phyloP scores from a whole-genome alignment of 2,888 invertebrate genomes.

The Xestia c-nigrum region DNA sequence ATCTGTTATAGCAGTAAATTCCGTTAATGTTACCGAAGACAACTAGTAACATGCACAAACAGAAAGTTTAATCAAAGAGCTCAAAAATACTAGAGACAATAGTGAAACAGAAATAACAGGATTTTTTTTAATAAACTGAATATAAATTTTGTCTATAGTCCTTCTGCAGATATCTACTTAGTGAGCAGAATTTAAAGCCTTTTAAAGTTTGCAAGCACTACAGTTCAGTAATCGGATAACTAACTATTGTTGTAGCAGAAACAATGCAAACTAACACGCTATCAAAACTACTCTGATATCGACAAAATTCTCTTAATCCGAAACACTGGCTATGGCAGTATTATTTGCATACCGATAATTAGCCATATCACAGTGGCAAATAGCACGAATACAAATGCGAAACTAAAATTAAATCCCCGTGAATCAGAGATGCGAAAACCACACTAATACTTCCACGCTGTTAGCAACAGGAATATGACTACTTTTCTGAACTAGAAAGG shows the following conservation, averaged over 20 bases:
- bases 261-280: constrained; percentile 36
- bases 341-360: background rate
- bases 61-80: constrained; percentile 1
- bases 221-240: constrained; percentile 19
- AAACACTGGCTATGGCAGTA: background rate
- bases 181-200: constrained; percentile 7
- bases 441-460: too few relatives aligned
- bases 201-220: constrained; percentile 19
- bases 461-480: background rate
- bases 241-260: constrained; percentile 35
- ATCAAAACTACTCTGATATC: constrained; percentile 30
- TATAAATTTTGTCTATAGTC: too few relatives aligned
- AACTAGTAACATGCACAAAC: background rate
- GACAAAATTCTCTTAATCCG: constrained; percentile 15
- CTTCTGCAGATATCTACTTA: background rate
- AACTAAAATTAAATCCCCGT: background rate
- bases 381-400: background rate
- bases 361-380: background rate
- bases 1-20: constrained; percentile 20
- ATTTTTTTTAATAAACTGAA: too few relatives aligned
- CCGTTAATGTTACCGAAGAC: background rate
- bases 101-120: too few relatives aligned
- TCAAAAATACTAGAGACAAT: background rate
- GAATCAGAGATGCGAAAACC: background rate
- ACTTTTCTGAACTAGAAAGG: background rate